Evolutionary conservation across 2,113 vertebrate species (phyloP), one percentile per base, ranked within the genome.

Genomic region (Calonectris borealis): DNA sequence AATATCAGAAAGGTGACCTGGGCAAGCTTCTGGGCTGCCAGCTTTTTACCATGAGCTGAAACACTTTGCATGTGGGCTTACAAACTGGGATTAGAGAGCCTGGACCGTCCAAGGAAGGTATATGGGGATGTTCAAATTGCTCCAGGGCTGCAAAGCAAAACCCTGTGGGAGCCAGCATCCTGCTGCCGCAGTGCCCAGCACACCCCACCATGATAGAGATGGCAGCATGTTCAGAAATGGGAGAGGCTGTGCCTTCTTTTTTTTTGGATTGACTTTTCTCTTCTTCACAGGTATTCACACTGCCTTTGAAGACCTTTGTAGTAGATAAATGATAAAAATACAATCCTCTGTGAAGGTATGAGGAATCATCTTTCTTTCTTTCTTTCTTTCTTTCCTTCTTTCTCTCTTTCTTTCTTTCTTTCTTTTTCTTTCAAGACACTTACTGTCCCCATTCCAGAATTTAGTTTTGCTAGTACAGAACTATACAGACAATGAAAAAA

Each of bases 381-480:
- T 1, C 18, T 18, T 27, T 3, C 2, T 10, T 26, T 29, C 22
- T 14, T 26, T 48, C 20, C 7, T 17, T 21, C 13, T 7, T 26
- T 22, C 5, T 6, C 5, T 31, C 9, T 4, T 12, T 66, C 6
- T 10, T 34, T 19, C 2, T 2, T 10, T 27, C 5, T 5, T 32
- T 25, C 13, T 26, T 54, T 13, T 36, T 13, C 16, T 38, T 29
- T 21, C 40, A 36, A 25, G 13, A 46, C 25, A 40, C 3, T 75
- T 58, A 22, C 27, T n/a, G 32, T 66, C 7, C 10, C 14, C 24
- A n/a, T 73, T 81, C 31, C 25, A 84, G n/a, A 81, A 82, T 62
- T 62, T 31, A 51, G 22, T 66, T 85, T 86, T 82, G 27, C 38
- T 38, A 46, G 19, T 58, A 54, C 10, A 62, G 27, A 86, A 32